Base-by-base conservation (phyloP, 2,113 vertebrate species). In the Acrocephalus kingi region DNA sequence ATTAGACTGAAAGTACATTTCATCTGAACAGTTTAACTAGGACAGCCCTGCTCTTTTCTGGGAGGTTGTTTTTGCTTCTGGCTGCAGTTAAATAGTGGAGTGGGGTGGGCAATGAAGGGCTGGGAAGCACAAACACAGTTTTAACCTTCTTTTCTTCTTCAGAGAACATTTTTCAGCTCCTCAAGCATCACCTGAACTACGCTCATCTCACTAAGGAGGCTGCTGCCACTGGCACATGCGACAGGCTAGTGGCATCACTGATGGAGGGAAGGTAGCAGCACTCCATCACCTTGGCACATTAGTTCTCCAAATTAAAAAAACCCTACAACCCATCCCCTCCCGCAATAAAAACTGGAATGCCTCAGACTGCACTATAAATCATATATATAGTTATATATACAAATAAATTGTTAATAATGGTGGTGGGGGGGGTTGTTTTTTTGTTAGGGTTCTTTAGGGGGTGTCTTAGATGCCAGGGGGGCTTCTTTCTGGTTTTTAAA, bases 271-370 rank as follows among this genome's bases (percentile, higher is more conserved):
- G 37, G 62, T 31, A 93, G 67, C 39, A 64, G 45, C 6, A 4
- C 27, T 41, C 0, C 0, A 16, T 16, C 5, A 14, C 45, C 14
- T 33, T 3, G 5, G 39, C 37, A 64, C 13, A 4, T 20, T 4
- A 7, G 9, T 18, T 30, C 19, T 27, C 9, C 8, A 8, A 11
- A 6, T 3, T 12, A 2, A 66, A 64, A 54, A 51, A 51, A 30
- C 1, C 3, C 35, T 17, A 51, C 8, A 35, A 18, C 7, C 8
- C 45, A 21, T 17, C 6, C 4, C 30, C 33, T 3, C 10, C 2
- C 11, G 43, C 16, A 84, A 37, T 2, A n/a, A 59, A 74, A 79
- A 7, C 20, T 2, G 31, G 25, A 31, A 19, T 59, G 18, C 35
- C 45, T 76, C 10, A 6, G 23, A 56, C 10, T 22, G 27, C 10